phyloP scores from a whole-genome alignment of 2,888 invertebrate species.

The Hypolimnas misippus region DNA sequence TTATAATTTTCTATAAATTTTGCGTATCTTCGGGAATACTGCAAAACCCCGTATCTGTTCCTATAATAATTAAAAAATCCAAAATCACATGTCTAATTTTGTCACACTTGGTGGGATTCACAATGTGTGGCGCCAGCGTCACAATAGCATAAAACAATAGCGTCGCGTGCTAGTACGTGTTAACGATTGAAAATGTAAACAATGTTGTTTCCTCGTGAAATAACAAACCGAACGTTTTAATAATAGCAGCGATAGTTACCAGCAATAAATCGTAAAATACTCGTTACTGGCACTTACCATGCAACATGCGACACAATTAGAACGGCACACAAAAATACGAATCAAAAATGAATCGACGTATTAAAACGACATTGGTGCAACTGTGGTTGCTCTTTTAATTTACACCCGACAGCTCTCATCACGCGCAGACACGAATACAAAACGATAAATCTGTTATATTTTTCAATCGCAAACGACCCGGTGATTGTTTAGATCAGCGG shows the following conservation, averaged over 20 bases:
- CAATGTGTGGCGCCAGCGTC: too few relatives aligned
- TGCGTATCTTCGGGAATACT: too few relatives aligned
- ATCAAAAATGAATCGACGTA: conserved; percentile 13
- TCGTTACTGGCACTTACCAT: conserved; percentile 1
- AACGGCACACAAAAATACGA: background rate
- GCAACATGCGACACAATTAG: conserved; percentile 4
- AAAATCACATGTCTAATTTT: too few relatives aligned
- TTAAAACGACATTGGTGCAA: conserved; percentile 20
- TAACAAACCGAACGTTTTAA: background rate
- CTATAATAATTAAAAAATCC: too few relatives aligned
- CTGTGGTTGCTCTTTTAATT: conserved; percentile 15
- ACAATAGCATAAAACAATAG: too few relatives aligned
- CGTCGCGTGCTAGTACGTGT: too few relatives aligned
- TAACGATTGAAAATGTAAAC: too few relatives aligned
- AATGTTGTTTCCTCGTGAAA: background rate
- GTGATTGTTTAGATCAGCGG: conserved; percentile 27
- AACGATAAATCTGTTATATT: conserved; percentile 15
- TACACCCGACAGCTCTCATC: conserved; percentile 23
- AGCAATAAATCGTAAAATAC: background rate
- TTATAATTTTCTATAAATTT: too few relatives aligned
- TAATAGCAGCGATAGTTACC: background rate
- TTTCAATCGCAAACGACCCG: conserved; percentile 22
- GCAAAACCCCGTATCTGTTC: too few relatives aligned
- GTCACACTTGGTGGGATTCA: too few relatives aligned
- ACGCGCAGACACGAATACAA: background rate